Conservation (phyloP, 2,888 invertebrate species). For the Autographa gamma region DNA sequence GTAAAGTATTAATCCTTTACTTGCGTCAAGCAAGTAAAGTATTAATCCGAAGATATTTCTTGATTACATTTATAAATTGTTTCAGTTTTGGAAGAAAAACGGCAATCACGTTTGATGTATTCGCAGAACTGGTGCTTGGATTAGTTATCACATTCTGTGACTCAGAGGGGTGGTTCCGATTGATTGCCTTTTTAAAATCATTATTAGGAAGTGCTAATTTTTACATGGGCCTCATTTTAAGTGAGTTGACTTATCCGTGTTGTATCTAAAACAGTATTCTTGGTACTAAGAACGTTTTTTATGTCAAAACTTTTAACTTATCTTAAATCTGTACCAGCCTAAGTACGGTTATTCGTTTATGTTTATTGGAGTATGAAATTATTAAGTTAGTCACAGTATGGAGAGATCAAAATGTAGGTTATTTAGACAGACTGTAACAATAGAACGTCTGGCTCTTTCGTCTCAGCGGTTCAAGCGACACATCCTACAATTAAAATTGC, state of each 20-base stretch:
- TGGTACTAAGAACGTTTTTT: not conserved
- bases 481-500: not conserved
- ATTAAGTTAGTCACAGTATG: not conserved
- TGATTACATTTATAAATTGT: too few relatives aligned
- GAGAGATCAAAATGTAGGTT: conserved; percentile 2
- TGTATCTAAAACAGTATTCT: not conserved
- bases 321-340: not conserved
- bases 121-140: conserved; percentile 69
- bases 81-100: conserved; percentile 80
- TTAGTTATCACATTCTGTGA: conserved; percentile 76
- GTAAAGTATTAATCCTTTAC: too few relatives aligned
- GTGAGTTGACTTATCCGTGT: conserved; percentile 62
- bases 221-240: conserved; percentile 75
- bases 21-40: too few relatives aligned
- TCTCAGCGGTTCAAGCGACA: not conserved
- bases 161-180: conserved; percentile 79
- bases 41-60: not conserved
- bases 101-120: conserved; percentile 68
- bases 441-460: not conserved
- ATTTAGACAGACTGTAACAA: not conserved
- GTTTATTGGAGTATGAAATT: conserved; percentile 3
- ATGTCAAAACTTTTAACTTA: not conserved
- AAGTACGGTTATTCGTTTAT: not conserved
- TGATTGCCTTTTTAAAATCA: conserved; percentile 77
- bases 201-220: conserved; percentile 74